Conservation (phyloP, 2,797 vertebrate species). For the Argyrosomus regius region DNA sequence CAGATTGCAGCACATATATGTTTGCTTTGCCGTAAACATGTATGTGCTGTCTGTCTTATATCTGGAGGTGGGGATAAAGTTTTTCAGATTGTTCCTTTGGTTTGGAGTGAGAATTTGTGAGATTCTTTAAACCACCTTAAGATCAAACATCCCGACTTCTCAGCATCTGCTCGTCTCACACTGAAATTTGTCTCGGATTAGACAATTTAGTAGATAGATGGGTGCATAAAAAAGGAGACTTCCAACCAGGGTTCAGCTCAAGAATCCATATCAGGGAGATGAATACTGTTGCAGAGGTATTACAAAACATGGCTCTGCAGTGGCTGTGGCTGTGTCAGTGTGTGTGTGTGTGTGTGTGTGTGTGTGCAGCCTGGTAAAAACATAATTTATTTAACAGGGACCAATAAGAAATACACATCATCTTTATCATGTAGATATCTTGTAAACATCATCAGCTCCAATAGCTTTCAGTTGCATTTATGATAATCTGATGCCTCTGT, state of each 20-base stretch:
- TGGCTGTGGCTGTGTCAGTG: conserved; percentile 34
- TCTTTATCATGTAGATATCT: conserved; percentile 57
- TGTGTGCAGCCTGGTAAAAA: conserved; percentile 36
- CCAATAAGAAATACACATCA: conserved; percentile 73
- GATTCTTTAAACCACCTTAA: conserved; percentile 37
- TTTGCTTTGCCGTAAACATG: conserved; percentile 77
- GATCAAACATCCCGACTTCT: conserved; percentile 74
- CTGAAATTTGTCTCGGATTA: conserved; percentile 48
- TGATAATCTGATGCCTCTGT: conserved; percentile 76
- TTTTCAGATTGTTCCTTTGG: conserved; percentile 22
- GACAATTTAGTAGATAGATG: neutral
- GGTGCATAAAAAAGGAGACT: conserved; percentile 17
- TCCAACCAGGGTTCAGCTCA: conserved; percentile 34
- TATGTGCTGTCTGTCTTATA: conserved; percentile 71
- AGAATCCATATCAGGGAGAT: conserved; percentile 18
- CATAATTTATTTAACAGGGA: conserved; percentile 54
- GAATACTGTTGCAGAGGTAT: conserved; percentile 56
- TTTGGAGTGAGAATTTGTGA: conserved; percentile 25
- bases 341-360: conserved; percentile 23
- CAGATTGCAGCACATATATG: conserved; percentile 82
- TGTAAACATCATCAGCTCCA: conserved; percentile 61
- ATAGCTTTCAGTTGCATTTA: conserved; percentile 41
- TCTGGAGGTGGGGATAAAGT: conserved; percentile 51
- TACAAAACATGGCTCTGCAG: conserved; percentile 70
- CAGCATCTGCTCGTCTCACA: conserved; percentile 82